Evolutionary conservation across 2,797 vertebrate genomes (phyloP), one percentile per base, ranked within the genome.

Genomic region (Pagetopsis macropterus): DNA sequence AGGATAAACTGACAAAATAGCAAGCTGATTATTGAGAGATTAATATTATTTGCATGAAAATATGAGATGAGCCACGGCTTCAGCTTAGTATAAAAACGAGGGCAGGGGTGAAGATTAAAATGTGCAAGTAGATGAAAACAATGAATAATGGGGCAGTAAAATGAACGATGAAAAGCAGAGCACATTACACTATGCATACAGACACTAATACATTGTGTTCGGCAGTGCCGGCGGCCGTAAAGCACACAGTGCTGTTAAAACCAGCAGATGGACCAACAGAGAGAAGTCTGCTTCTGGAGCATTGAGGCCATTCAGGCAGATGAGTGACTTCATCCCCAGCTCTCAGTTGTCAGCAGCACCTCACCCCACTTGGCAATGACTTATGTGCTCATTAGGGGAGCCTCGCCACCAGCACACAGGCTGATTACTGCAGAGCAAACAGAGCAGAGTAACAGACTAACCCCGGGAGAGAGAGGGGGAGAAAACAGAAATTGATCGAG

Each of bases 21-120:
- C 82, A 89, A 88, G 84, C 89, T 75, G 91, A 92, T 93, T 92
- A 93, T 91, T 90, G 67, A 83, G 88, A 92, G 92, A 93, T 93
- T 93, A 94, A 85, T 88, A 91, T 88, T 88, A 94, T 94, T 89
- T 86, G 83, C 87, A 91, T 90, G 72, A 87, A 91, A 89, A 90
- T 84, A 90, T 63, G 64, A 90, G 87, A 90, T 82, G 79, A 88
- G 77, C 84, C 64, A 40, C 48, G 51, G 72, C 62, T 73, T 83
- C 65, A 54, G 71, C 71, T 85, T 86, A 82, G 79, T 56, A 72
- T 76, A 70, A 79, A 70, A 79, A 70, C 63, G 40, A 69, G 80
- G 81, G 40, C 79, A 84, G 66, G 37, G 73, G 81, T 79, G 75
- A 76, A 82, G 73, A 86, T 89, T 85, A 88, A 78, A 82, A 72